Percentiles rank a stretch among this genome's conserved stretches.
These are phyloP conservation scores for Chrysodeixis includens DNA, from an alignment of 2,888 invertebrate genomes.

Conservation along the genomic window DNA sequence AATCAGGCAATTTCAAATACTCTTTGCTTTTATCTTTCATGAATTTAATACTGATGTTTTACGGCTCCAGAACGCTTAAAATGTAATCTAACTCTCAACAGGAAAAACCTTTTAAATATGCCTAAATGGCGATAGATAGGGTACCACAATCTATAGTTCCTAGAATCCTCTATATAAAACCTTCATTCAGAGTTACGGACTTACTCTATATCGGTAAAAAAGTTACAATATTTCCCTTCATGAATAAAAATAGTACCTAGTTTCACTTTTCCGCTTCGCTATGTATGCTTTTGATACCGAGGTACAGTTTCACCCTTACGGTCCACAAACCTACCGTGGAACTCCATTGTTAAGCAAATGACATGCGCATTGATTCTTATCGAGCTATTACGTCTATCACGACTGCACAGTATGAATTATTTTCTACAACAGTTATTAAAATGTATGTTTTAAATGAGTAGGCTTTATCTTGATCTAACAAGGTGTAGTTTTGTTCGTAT, in stretches of 20 bases:
- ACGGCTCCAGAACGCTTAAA: too few relatives aligned
- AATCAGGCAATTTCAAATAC: too few relatives aligned
- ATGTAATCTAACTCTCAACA: too few relatives aligned
- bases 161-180: too few relatives aligned
- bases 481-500: background rate
- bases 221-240: background rate
- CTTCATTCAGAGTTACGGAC: too few relatives aligned
- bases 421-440: background rate
- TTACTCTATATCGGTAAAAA: too few relatives aligned
- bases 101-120: too few relatives aligned
- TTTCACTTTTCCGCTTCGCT: conserved; percentile 24
- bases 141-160: too few relatives aligned
- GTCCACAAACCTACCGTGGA: conserved; percentile 22
- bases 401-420: background rate
- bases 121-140: too few relatives aligned
- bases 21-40: too few relatives aligned
- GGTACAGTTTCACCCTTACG: conserved; percentile 19
- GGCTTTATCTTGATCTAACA: background rate
- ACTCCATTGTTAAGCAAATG: conserved; percentile 23
- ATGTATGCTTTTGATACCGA: conserved; percentile 18
- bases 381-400: conserved; percentile 14
- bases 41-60: too few relatives aligned
- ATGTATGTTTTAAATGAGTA: background rate
- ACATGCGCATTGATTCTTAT: conserved; percentile 30
- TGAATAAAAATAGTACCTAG: background rate